Evolutionary conservation across 2,888 invertebrate species (phyloP).

Genomic region (Limenitis camilla): DNA sequence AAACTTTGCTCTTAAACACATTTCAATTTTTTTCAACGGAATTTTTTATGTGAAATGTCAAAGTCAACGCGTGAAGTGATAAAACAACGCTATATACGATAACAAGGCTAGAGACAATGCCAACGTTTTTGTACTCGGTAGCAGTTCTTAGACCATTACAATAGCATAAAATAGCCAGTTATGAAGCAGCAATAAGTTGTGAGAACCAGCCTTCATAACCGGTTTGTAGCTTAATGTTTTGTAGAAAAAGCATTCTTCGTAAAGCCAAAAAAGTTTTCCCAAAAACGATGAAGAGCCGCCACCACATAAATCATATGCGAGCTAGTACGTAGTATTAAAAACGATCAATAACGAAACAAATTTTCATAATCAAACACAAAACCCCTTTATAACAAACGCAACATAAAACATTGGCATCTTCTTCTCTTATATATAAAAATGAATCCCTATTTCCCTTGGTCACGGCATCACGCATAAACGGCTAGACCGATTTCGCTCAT

Average conservation of each 20-base stretch:
- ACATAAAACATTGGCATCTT: no score
- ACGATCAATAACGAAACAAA: no score
- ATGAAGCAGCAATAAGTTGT: constrained; percentile 55
- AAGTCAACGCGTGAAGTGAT: constrained; percentile 46
- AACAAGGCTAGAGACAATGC: constrained; percentile 63
- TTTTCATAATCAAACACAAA: no score
- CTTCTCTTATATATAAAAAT: background rate
- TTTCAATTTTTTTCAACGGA: no score
- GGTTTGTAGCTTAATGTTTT: constrained; percentile 60
- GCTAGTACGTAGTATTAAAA: no score
- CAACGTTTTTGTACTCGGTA: constrained; percentile 56
- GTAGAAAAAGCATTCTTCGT: constrained; percentile 44
- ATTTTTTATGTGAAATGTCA: constrained; percentile 11
- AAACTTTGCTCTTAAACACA: no score
- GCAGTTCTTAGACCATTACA: constrained; percentile 67
- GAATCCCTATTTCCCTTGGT: no score
- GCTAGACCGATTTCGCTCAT: no score
- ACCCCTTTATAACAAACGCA: no score
- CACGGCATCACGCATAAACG: no score
- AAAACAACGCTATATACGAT: constrained; percentile 49
- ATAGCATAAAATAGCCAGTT: constrained; percentile 70
- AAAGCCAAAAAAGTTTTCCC: constrained; percentile 26
- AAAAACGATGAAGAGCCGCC: constrained; percentile 24
- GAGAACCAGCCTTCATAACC: constrained; percentile 54
- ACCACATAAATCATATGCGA: constrained; percentile 14